These are phyloP conservation scores for Andrena bucephala DNA, from an alignment of 2,888 invertebrate genomes.

Conservation along the genomic window DNA sequence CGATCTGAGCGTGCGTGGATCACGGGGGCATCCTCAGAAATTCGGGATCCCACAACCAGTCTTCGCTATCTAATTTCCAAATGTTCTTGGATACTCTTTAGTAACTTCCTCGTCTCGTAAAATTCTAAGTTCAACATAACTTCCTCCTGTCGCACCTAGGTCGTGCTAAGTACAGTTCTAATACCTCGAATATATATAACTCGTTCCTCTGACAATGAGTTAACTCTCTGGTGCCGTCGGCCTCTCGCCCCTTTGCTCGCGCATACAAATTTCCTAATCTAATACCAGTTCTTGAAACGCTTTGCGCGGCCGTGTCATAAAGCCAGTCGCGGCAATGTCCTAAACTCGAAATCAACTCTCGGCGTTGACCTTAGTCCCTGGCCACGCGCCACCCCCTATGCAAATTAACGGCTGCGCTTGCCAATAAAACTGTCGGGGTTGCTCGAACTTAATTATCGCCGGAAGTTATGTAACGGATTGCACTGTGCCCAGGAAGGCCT, in stretches of 20 bases:
- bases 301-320: not conserved
- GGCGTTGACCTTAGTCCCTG: constrained; percentile 27
- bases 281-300: constrained; percentile 11
- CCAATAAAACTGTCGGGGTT: constrained; percentile 69
- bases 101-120: no score
- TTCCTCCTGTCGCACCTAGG: no score
- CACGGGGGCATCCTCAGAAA: no score
- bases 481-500: constrained; percentile 3
- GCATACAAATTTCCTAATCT: no score
- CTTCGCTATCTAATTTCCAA: no score
- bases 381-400: constrained; percentile 58
- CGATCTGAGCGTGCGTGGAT: no score
- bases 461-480: constrained; percentile 60
- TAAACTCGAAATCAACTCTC: constrained; percentile 29
- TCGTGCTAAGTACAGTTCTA: no score
- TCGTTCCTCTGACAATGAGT: not conserved
- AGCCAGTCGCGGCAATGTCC: not conserved
- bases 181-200: no score
- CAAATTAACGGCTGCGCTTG: constrained; percentile 53
- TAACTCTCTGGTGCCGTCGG: not conserved
- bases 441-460: constrained; percentile 68
- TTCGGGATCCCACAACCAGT: no score
- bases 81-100: no score
- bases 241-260: no score
- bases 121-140: no score